Evolutionary conservation across 2,888 invertebrate genomes (phyloP), one percentile per base, ranked within the genome.

Genomic region (Aethes cnicana): DNA sequence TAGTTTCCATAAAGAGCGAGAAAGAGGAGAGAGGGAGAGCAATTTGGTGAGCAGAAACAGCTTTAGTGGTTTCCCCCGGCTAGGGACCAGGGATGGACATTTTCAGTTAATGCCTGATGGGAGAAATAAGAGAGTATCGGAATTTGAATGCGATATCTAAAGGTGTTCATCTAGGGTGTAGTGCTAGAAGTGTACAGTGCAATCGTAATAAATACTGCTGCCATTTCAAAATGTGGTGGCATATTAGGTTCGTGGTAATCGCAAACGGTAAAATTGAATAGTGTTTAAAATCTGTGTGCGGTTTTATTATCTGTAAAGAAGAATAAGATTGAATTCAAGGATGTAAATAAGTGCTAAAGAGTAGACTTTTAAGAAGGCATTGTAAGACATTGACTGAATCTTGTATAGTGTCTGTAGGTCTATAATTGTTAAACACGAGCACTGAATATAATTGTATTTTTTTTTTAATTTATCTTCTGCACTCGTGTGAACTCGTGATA

Each of bases 101-200:
- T 90, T 89, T 53, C 84, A 88, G 62, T 72, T 84, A 70, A 75
- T 82, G 26, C 81, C 87, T 8, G 90, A 89, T 36, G 88, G 89
- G n/a, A 75, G 87, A 21, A 90, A 84, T 65, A 90, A 90, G 55
- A 86, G 92, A 66, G 92, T 92, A 52, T 85, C 92, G 3, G 92
- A 93, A 71, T 92, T 93, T 64, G 92, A 93, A 72, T 92, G 92
- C 72, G 92, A 92, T 76, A 92, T 92, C 72, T 52, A 25, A 46
- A 21, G 16, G 9, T n/a, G 4, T 12, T 17, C 6, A 5, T 21
- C 9, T 28, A 12, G 6, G 5, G 12, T 12, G 12, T 28, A 6
- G 28, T 2, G 5, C 5, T 4, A 7, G 12, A 28, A 6, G 11
- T 28, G 5, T 28, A n/a, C n/a, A n/a, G n/a, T n/a, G n/a, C n/a